These are phyloP conservation scores for Notolabrus celidotus DNA, from an alignment of 2,797 vertebrate genomes.

Conservation along the genomic window DNA sequence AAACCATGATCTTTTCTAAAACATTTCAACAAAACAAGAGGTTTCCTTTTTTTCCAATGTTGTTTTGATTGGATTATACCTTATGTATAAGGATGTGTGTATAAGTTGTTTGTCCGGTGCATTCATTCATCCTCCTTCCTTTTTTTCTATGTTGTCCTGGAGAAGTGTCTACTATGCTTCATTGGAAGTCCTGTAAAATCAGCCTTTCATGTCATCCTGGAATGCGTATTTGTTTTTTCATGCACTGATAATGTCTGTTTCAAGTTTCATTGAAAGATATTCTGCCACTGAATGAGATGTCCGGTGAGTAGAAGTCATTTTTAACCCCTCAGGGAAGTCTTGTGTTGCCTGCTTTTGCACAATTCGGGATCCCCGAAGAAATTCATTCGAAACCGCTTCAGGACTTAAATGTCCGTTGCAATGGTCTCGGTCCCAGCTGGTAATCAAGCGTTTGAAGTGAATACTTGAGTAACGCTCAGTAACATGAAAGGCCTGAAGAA, in stretches of 20 bases:
- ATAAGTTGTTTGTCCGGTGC: no score
- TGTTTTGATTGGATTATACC: no score
- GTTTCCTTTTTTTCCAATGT: no score
- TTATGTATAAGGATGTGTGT: no score
- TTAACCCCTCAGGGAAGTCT: neutral
- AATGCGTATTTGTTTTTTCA: neutral
- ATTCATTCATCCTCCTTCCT: neutral
- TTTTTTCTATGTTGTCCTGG: neutral
- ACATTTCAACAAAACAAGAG: no score
- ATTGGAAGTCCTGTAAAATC: neutral
- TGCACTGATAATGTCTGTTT: neutral
- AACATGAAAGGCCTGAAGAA: conserved; percentile 33
- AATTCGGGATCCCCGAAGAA: conserved; percentile 3
- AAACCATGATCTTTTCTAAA: no score
- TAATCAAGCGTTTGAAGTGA: conserved; percentile 31
- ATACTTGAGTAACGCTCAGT: conserved; percentile 13
- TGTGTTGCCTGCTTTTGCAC: neutral
- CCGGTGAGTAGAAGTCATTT: neutral
- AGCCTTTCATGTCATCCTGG: neutral
- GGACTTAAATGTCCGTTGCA: neutral
- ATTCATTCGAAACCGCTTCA: neutral
- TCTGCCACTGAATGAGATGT: neutral
- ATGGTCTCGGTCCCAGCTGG: neutral
- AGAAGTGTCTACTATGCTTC: neutral
- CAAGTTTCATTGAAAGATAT: neutral